These are phyloP conservation scores for Blastomussa wellsi DNA, from an alignment of 92 coral and sea anemone genomes.

Conservation along the genomic window DNA sequence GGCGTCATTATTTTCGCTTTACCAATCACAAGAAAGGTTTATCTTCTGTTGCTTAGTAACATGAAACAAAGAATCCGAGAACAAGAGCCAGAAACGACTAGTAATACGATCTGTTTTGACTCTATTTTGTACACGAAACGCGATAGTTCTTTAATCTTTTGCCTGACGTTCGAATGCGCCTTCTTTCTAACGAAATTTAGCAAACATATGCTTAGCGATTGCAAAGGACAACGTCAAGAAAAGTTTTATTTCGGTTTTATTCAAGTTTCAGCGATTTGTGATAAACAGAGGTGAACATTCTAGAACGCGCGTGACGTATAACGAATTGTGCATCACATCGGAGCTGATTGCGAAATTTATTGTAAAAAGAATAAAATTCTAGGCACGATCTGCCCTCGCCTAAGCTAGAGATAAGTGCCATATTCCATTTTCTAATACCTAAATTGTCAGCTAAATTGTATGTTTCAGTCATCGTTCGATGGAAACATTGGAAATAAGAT, in stretches of 20 bases:
- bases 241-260: constrained; percentile 6
- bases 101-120: neutral
- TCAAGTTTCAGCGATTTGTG: neutral
- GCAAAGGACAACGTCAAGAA: neutral
- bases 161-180: neutral
- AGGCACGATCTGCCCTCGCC: neutral
- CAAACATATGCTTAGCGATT: no score
- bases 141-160: neutral
- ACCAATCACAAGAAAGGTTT: constrained; percentile 37
- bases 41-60: neutral
- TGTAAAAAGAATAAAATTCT: neutral
- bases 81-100: neutral
- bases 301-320: constrained; percentile 35
- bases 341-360: constrained; percentile 6
- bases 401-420: neutral
- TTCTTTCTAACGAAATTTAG: neutral
- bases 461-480: neutral
- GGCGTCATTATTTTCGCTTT: constrained; percentile 7
- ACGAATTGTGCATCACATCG: constrained; percentile 1
- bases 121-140: neutral
- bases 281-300: neutral
- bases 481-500: neutral
- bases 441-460: neutral
- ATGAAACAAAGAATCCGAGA: neutral
- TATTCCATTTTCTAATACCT: neutral